A percentile compares a stretch with the other conserved stretches of the same genome.
These are phyloP conservation scores for Leptocoma aspasia DNA, from an alignment of 2,113 vertebrate genomes.

Conservation along the genomic window DNA sequence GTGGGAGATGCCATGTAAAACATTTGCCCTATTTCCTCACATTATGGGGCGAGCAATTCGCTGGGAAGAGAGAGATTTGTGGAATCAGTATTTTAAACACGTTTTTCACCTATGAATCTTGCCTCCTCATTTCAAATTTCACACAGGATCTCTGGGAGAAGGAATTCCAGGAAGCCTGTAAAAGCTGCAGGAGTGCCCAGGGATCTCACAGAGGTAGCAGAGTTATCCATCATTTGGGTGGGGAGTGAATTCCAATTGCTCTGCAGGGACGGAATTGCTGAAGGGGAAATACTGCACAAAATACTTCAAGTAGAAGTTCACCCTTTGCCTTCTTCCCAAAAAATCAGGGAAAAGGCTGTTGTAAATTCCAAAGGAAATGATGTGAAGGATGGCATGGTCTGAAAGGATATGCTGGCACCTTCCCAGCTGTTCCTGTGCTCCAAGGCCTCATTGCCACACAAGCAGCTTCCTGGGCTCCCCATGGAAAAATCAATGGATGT, in stretches of 20 bases:
- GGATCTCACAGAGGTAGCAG: neutral
- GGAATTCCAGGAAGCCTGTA: neutral
- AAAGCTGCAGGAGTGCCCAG: neutral
- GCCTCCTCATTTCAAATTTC: neutral
- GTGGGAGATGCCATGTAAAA: neutral
- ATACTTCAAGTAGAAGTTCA: neutral
- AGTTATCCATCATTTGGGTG: neutral
- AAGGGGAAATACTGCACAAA: neutral
- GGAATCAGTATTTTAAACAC: neutral
- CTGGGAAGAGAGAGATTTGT: neutral
- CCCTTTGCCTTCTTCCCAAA: neutral
- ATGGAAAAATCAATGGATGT: conserved; percentile 8
- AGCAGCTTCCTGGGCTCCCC: neutral
- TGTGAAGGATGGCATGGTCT: neutral
- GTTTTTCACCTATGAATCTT: neutral
- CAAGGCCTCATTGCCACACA: neutral
- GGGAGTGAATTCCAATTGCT: neutral
- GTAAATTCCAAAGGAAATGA: neutral
- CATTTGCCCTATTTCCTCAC: neutral
- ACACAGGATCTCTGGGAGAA: neutral
- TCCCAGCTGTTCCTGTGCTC: neutral
- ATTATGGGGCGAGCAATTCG: neutral
- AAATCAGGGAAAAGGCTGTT: neutral
- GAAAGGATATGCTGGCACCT: neutral
- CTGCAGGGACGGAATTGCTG: neutral